These are phyloP conservation scores for Catajapyx aquilonaris DNA, from an alignment of 1,140 invertebrate genomes.

Conservation along the genomic window DNA sequence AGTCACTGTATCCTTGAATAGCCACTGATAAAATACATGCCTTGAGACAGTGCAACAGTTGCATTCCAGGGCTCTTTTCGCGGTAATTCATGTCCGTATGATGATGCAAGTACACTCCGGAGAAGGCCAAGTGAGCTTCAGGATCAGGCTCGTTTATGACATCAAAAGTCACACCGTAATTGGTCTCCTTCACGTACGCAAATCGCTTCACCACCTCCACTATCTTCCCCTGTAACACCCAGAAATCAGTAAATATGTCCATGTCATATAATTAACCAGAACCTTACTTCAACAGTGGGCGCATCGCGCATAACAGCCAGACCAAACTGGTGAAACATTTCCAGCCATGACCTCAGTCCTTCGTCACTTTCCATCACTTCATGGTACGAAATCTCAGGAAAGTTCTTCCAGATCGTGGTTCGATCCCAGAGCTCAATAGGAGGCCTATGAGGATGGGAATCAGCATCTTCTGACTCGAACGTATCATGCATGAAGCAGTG, in stretches of 20 bases:
- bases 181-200: constrained; percentile 20
- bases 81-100: constrained; percentile 22
- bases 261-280: no score
- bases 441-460: constrained; percentile 11
- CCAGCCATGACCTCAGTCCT: constrained; percentile 17
- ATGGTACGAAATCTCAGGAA: constrained; percentile 18
- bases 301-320: constrained; percentile 16
- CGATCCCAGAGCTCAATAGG: constrained; percentile 17
- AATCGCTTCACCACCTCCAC: constrained; percentile 18
- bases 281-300: constrained; percentile 11
- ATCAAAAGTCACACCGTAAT: constrained; percentile 19
- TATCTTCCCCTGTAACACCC: constrained; percentile 16
- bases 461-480: constrained; percentile 13
- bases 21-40: constrained; percentile 4
- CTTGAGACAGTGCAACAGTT: constrained; percentile 20
- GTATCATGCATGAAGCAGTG: constrained; percentile 18
- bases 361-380: constrained; percentile 19
- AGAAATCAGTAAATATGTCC: no score
- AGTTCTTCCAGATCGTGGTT: constrained; percentile 15
- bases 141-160: constrained; percentile 18
- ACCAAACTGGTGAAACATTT: constrained; percentile 19
- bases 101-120: constrained; percentile 16
- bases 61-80: constrained; percentile 21
- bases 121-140: constrained; percentile 16
- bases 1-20: no score